Evolutionary conservation across 2,888 invertebrate genomes (phyloP).

Genomic region (Celastrina argiolus): DNA sequence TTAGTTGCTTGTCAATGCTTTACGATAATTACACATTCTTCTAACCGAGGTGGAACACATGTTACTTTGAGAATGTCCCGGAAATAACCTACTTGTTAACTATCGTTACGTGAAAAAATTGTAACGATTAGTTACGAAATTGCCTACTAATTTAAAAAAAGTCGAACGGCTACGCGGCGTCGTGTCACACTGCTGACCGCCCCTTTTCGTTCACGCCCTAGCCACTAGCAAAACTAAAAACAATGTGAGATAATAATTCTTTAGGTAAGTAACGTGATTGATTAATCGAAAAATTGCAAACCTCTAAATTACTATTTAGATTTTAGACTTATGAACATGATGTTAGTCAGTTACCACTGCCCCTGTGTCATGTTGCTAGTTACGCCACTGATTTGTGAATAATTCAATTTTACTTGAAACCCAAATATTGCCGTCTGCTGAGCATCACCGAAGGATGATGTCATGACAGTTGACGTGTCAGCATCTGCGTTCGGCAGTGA

Average conservation of each 20-base stretch:
- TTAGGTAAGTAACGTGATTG: too few relatives aligned
- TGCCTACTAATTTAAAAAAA: neutral
- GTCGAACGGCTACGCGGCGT: too few relatives aligned
- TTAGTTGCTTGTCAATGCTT: slow-evolving; percentile 7
- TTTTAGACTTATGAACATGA: too few relatives aligned
- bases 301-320: too few relatives aligned
- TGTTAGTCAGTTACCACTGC: too few relatives aligned
- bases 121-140: neutral
- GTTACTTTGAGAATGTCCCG: neutral
- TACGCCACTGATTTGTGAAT: too few relatives aligned
- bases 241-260: too few relatives aligned
- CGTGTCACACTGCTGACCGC: too few relatives aligned
- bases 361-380: too few relatives aligned
- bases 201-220: too few relatives aligned
- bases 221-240: too few relatives aligned
- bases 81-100: neutral
- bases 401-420: neutral
- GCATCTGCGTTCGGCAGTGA: neutral
- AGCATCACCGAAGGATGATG: neutral
- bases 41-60: neutral
- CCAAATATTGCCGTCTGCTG: neutral
- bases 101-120: neutral
- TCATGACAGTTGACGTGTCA: neutral
- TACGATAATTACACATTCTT: slow-evolving; percentile 2
- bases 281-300: too few relatives aligned